phyloP scores from a whole-genome alignment of 2,888 invertebrate genomes.

The Agrilus mali region DNA sequence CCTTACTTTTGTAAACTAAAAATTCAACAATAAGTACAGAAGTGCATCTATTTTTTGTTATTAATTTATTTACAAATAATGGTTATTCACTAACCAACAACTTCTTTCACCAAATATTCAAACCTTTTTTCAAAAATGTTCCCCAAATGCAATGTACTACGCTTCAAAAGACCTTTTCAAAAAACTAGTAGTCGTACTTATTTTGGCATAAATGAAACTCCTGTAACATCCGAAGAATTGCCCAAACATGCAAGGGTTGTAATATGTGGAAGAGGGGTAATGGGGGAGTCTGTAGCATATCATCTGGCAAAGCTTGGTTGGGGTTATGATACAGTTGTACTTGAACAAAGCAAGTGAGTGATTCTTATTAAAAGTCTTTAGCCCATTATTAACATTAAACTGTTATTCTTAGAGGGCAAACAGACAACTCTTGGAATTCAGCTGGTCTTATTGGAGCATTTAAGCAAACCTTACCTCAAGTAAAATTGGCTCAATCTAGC shows the following conservation, averaged over 20 bases:
- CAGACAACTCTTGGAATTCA: constrained; percentile 70
- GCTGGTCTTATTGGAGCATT: constrained; percentile 76
- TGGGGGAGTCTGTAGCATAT: constrained; percentile 87
- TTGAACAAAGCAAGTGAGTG: constrained; percentile 74
- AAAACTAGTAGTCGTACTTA: too few species aligned
- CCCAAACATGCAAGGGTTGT: constrained; percentile 58
- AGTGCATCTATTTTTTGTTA: too few species aligned
- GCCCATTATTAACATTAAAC: background rate
- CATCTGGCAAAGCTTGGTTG: constrained; percentile 74
- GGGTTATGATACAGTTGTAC: constrained; percentile 65
- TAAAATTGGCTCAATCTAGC: constrained; percentile 69
- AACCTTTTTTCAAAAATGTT: too few species aligned
- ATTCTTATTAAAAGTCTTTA: constrained; percentile 9
- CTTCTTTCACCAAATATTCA: too few species aligned
- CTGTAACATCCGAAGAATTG: constrained; percentile 14
- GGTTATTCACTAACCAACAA: too few species aligned
- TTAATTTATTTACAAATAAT: too few species aligned
- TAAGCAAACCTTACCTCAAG: constrained; percentile 71
- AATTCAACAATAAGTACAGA: too few species aligned
- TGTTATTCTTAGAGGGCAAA: constrained; percentile 46
- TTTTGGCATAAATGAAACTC: too few species aligned
- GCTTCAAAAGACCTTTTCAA: too few species aligned
- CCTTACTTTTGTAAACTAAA: too few species aligned
- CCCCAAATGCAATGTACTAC: too few species aligned
- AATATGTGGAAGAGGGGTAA: constrained; percentile 84